Percentiles rank a stretch among this genome's conserved stretches.
Conservation (phyloP, 2,888 invertebrate species). For the Parnassius mnemosyne region DNA sequence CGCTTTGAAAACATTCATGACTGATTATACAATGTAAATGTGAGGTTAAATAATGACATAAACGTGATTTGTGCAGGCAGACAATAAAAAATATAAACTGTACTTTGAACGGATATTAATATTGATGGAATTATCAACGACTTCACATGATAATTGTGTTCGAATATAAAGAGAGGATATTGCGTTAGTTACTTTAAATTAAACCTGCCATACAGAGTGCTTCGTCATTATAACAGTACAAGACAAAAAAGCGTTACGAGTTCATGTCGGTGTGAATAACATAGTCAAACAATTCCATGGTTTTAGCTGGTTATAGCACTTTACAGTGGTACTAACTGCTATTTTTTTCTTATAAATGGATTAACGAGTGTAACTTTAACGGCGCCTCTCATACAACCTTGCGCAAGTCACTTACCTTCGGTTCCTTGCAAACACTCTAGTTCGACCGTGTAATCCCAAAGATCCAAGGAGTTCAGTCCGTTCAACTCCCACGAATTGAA, state of each 20-base stretch:
- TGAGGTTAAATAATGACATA: too few relatives aligned
- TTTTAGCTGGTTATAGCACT: slow-evolving; percentile 32
- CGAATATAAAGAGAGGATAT: too few relatives aligned
- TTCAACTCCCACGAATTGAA: slow-evolving; percentile 77
- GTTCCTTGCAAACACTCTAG: slow-evolving; percentile 89
- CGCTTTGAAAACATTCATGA: too few relatives aligned
- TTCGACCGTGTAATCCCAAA: slow-evolving; percentile 93
- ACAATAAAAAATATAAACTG: too few relatives aligned
- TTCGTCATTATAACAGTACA: slow-evolving; percentile 17
- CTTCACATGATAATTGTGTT: too few relatives aligned
- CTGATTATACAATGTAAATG: too few relatives aligned
- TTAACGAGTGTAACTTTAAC: slow-evolving; percentile 37
- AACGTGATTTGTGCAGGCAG: too few relatives aligned
- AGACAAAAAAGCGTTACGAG: slow-evolving; percentile 36
- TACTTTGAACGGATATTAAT: too few relatives aligned
- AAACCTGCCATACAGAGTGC: neutral
- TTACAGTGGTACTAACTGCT: slow-evolving; percentile 37
- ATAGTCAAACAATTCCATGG: slow-evolving; percentile 49
- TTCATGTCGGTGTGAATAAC: slow-evolving; percentile 36
- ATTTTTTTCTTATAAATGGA: slow-evolving; percentile 51
- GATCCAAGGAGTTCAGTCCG: slow-evolving; percentile 86
- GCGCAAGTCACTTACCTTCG: slow-evolving; percentile 82
- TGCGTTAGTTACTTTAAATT: too few relatives aligned
- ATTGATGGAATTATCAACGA: too few relatives aligned
- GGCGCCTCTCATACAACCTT: slow-evolving; percentile 58